Evolutionary conservation across 2,888 invertebrate genomes (phyloP).

Genomic region (Campopleginae sp.): DNA sequence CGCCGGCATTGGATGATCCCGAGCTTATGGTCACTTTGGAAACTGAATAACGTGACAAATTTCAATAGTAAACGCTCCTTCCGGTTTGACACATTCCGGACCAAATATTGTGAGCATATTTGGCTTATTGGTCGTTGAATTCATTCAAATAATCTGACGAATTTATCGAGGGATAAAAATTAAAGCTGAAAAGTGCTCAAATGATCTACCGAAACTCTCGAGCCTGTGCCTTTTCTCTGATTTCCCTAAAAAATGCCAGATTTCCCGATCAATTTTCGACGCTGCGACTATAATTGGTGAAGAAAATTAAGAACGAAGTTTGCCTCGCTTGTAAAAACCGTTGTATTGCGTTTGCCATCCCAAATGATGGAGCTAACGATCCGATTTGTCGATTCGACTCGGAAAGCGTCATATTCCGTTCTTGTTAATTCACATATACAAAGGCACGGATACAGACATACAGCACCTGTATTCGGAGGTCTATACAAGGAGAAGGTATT

Average conservation of each 20-base stretch:
- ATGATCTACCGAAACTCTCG: background rate
- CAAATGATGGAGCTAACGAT: background rate
- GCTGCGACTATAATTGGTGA: background rate
- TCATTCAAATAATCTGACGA: background rate
- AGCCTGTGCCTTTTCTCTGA: background rate
- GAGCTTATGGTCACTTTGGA: slow-evolving; percentile 51
- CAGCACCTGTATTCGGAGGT: background rate
- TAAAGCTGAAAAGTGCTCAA: background rate
- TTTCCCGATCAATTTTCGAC: background rate
- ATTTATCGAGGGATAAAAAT: background rate
- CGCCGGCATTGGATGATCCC: slow-evolving; percentile 36
- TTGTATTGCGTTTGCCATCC: background rate
- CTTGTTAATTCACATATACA: background rate
- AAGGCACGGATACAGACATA: background rate
- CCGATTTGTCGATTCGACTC: slow-evolving; percentile 6
- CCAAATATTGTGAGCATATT: background rate
- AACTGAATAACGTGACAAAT: slow-evolving; percentile 11
- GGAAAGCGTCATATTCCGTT: background rate
- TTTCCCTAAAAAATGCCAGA: background rate
- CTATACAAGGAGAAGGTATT: slow-evolving; percentile 7
- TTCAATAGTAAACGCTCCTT: slow-evolving; percentile 5
- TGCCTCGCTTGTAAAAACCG: background rate
- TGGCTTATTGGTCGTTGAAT: background rate
- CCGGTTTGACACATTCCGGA: background rate
- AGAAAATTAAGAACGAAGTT: background rate